Evolutionary conservation across 2,797 vertebrate genomes (phyloP).

Genomic region (Syngnathus rostellatus): DNA sequence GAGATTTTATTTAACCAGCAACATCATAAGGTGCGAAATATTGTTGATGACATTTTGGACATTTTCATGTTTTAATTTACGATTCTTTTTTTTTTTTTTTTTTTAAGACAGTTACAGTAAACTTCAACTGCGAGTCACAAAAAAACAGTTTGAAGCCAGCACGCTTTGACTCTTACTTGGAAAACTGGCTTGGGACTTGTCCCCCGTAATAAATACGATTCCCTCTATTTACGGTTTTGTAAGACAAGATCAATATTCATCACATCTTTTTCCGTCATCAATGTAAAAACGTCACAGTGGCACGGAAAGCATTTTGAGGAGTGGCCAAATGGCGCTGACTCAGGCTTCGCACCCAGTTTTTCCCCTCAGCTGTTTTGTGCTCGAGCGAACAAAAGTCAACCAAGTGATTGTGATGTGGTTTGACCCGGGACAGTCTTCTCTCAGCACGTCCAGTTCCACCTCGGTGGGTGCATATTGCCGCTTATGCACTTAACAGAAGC

Average conservation of each 20-base stretch:
- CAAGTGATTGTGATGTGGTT: conserved; percentile 57
- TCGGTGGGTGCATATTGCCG: conserved; percentile 61
- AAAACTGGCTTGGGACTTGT: background rate
- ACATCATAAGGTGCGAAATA: too few species aligned
- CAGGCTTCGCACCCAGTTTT: conserved; percentile 32
- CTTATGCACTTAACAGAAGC: conserved; percentile 66
- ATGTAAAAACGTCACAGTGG: background rate
- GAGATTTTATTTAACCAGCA: too few species aligned
- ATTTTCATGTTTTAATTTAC: too few species aligned
- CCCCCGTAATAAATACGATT: background rate
- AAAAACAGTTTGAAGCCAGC: too few species aligned
- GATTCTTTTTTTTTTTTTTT: too few species aligned
- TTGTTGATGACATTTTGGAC: too few species aligned
- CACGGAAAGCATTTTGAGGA: conserved; percentile 6
- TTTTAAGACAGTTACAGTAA: too few species aligned
- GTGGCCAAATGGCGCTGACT: conserved; percentile 43
- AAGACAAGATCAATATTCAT: background rate
- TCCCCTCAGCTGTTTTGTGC: conserved; percentile 53
- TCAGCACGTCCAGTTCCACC: conserved; percentile 68
- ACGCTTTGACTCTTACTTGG: too few species aligned
- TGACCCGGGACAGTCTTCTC: conserved; percentile 60
- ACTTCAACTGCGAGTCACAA: too few species aligned
- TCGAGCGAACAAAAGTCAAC: conserved; percentile 54
- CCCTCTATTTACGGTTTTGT: background rate
- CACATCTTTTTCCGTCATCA: background rate